These are phyloP conservation scores for Dexiosoma caninum DNA, from an alignment of 2,888 invertebrate genomes.

Conservation along the genomic window DNA sequence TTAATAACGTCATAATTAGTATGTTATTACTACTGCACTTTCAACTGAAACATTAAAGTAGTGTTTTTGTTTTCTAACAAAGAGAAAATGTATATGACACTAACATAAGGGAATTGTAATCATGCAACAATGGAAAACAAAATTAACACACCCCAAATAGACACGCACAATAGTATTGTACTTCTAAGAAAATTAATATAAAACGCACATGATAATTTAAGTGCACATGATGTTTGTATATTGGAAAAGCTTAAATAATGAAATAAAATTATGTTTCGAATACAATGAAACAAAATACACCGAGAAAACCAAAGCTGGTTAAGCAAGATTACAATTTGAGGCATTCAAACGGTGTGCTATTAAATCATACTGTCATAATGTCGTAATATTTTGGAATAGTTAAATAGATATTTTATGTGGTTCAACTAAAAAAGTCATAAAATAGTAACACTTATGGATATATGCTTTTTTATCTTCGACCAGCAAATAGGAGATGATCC, in stretches of 20 bases:
- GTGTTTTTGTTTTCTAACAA: background rate
- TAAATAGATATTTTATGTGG: too few species aligned
- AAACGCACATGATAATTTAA: slow-evolving; percentile 27
- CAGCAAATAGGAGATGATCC: too few species aligned
- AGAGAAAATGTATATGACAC: background rate
- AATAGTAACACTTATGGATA: too few species aligned
- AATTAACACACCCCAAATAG: slow-evolving; percentile 41
- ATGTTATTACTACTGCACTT: background rate
- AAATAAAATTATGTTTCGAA: background rate
- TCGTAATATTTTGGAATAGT: too few species aligned
- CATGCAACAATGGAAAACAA: slow-evolving; percentile 16
- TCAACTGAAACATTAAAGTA: background rate
- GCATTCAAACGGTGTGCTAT: too few species aligned
- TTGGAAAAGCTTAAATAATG: slow-evolving; percentile 9
- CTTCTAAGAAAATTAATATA: slow-evolving; percentile 31
- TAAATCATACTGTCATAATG: too few species aligned
- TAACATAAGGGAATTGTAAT: slow-evolving; percentile 5
- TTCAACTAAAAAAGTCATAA: too few species aligned
- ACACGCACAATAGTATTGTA: slow-evolving; percentile 45
- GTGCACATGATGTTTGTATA: background rate
- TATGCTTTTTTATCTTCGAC: too few species aligned
- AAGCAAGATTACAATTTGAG: too few species aligned
- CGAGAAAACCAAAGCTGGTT: too few species aligned
- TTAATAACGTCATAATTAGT: background rate
- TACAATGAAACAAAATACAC: background rate